Conservation (phyloP, 1,140 invertebrate genomes). For the Mamestra configurata region DNA sequence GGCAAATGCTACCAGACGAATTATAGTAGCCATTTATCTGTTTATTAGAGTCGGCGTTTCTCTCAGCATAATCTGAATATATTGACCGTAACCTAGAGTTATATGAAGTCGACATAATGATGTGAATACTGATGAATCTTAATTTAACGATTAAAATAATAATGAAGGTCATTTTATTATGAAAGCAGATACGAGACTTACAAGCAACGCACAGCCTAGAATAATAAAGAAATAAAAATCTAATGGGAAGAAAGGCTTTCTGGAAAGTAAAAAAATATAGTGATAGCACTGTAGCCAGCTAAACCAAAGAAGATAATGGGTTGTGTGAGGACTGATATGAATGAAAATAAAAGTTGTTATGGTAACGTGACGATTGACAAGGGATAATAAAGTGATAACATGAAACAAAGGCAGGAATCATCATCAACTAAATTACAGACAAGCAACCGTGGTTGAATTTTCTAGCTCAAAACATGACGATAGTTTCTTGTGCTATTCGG, state of each 20-base stretch:
- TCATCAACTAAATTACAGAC: too few species aligned
- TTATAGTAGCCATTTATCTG: slow-evolving; percentile 4
- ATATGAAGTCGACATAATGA: neutral
- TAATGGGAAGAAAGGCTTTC: neutral
- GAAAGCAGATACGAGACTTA: neutral
- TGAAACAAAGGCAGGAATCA: too few species aligned
- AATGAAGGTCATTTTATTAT: neutral
- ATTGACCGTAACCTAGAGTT: neutral
- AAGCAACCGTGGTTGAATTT: too few species aligned
- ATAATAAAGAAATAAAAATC: neutral
- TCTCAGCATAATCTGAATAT: slow-evolving; percentile 8
- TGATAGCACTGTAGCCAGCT: too few species aligned
- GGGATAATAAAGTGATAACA: too few species aligned
- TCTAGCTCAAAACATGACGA: too few species aligned
- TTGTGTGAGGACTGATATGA: too few species aligned
- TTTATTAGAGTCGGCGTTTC: neutral
- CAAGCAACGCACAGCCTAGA: neutral
- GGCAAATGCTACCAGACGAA: slow-evolving; percentile 2
- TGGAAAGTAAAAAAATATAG: too few species aligned
- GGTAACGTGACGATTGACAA: too few species aligned
- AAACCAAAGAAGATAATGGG: too few species aligned
- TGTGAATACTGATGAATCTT: neutral
- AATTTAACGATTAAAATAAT: neutral
- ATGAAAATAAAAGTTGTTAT: too few species aligned
- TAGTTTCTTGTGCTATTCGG: too few species aligned